Evolutionary conservation across 2,888 invertebrate genomes (phyloP).

Genomic region (Drosophila formosana): DNA sequence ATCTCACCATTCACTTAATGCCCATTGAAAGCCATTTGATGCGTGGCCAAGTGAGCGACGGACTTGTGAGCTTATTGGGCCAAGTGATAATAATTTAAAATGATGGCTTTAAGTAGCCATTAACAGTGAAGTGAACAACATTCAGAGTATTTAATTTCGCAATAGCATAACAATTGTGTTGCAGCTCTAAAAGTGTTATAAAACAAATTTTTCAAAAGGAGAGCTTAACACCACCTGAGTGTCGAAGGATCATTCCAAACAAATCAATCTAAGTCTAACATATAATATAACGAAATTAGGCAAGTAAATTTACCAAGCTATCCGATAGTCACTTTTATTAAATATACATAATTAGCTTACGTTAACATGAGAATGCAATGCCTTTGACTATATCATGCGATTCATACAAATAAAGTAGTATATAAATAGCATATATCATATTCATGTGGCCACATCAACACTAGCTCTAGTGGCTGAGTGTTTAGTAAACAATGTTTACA

Average conservation of each 20-base stretch:
- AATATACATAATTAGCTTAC: too few species aligned
- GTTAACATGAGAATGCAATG: too few species aligned
- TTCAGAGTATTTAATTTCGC: conserved; percentile 24
- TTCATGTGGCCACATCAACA: too few species aligned
- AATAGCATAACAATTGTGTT: conserved; percentile 1
- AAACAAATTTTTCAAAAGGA: not conserved
- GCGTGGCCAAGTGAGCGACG: conserved; percentile 70
- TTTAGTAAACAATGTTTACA: too few species aligned
- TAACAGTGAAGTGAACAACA: conserved; percentile 65
- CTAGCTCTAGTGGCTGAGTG: too few species aligned
- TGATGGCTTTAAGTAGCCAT: conserved; percentile 78
- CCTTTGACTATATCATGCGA: too few species aligned
- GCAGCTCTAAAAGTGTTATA: not conserved
- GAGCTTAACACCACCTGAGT: not conserved
- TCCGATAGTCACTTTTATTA: too few species aligned
- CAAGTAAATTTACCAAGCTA: too few species aligned
- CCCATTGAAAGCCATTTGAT: conserved; percentile 78
- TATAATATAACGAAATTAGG: too few species aligned
- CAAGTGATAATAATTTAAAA: conserved; percentile 71
- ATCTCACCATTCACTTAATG: conserved; percentile 48
- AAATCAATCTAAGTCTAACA: too few species aligned
- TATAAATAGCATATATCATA: too few species aligned
- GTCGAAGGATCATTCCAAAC: not conserved
- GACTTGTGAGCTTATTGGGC: conserved; percentile 43
- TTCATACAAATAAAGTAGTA: too few species aligned